Evolutionary conservation across 2,797 vertebrate genomes (phyloP).

Genomic region (Leptodactylus fallax): DNA sequence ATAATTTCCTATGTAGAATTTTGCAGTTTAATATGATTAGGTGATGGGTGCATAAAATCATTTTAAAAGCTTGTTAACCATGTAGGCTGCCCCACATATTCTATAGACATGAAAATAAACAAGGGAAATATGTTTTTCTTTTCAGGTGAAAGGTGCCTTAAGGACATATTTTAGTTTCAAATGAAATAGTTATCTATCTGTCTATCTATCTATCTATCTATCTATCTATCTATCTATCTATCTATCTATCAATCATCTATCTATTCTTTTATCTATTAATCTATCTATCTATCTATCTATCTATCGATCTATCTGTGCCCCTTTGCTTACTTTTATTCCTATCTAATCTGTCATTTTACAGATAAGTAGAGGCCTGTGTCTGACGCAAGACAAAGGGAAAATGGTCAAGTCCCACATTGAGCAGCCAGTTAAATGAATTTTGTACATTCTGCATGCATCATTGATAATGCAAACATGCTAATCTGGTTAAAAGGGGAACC

Average conservation of each 20-base stretch:
- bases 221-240: constrained; percentile 6
- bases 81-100: not conserved
- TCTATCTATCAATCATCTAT: constrained; percentile 19
- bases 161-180: not conserved
- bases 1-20: constrained; percentile 52
- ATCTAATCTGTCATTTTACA: not conserved
- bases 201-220: constrained; percentile 4
- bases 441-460: constrained; percentile 53
- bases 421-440: constrained; percentile 55
- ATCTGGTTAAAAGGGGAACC: constrained; percentile 61
- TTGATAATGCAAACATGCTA: constrained; percentile 61
- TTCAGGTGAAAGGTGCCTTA: not conserved
- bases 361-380: not conserved
- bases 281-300: constrained; percentile 21
- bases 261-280: no score
- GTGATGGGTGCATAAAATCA: constrained; percentile 40
- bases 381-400: constrained; percentile 25
- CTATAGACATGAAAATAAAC: not conserved
- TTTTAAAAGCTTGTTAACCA: constrained; percentile 25
- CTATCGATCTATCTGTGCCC: constrained; percentile 8
- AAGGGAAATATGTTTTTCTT: not conserved
- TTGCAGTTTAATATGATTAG: constrained; percentile 40
- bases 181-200: not conserved
- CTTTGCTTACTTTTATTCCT: not conserved
- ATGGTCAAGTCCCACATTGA: constrained; percentile 4